A percentile compares a stretch with the other conserved stretches of the same genome.
phyloP scores from a whole-genome alignment of 2,888 invertebrate genomes.

The Hyles lineata region DNA sequence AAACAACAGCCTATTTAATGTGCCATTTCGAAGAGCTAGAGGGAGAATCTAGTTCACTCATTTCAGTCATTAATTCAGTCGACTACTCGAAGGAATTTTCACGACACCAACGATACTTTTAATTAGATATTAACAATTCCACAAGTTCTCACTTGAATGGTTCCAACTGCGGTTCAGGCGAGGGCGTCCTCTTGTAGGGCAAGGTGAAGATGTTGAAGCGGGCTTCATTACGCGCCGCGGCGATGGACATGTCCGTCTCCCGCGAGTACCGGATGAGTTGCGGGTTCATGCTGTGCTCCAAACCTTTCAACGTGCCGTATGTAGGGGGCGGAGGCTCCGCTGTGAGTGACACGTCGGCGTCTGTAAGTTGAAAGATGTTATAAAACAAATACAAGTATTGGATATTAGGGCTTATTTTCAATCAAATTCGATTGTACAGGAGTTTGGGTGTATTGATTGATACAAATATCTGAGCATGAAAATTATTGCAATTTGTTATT shows the following conservation, averaged over 20 bases:
- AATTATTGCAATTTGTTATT: no score
- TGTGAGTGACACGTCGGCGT: constrained; percentile 80
- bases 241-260: constrained; percentile 95
- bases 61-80: no score
- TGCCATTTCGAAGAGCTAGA: no score
- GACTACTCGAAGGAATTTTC: no score
- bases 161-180: constrained; percentile 86
- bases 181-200: constrained; percentile 73
- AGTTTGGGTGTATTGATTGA: no score
- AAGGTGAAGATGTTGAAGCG: constrained; percentile 90
- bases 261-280: constrained; percentile 95
- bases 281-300: constrained; percentile 97
- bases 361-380: constrained; percentile 48
- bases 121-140: not conserved
- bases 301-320: constrained; percentile 93
- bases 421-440: no score
- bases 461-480: no score
- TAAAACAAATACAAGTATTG: no score
- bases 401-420: no score
- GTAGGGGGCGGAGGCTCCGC: constrained; percentile 87
- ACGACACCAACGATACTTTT: not conserved
- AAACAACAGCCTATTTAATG: no score
- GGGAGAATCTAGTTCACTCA: no score
- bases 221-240: constrained; percentile 91
- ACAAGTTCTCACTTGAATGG: constrained; percentile 86